Percentiles rank a stretch among this genome's conserved stretches.
phyloP scores from a whole-genome alignment of 2,797 vertebrate genomes.

The Megalops cyprinoides region DNA sequence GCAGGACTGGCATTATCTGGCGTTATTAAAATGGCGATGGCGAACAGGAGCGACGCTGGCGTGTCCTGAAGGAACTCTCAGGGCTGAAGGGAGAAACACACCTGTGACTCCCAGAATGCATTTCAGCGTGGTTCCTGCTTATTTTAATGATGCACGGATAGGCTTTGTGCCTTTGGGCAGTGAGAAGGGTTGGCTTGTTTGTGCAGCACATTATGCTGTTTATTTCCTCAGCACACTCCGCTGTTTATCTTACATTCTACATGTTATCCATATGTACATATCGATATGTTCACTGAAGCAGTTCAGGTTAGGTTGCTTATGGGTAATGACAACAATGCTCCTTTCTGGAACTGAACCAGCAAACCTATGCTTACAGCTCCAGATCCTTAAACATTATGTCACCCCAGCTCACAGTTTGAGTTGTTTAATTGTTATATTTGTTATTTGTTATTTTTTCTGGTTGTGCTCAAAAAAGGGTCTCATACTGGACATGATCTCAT shows the following conservation, averaged over 20 bases:
- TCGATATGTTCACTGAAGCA: background rate
- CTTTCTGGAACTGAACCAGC: background rate
- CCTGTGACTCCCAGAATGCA: slow-evolving; percentile 1
- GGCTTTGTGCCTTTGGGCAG: too few relatives aligned
- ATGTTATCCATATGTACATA: background rate
- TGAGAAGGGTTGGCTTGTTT: background rate
- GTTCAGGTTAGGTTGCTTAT: background rate
- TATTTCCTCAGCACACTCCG: background rate
- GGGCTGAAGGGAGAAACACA: background rate
- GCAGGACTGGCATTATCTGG: background rate
- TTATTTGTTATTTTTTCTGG: too few relatives aligned
- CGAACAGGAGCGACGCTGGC: background rate
- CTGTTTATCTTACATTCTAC: background rate
- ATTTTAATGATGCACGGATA: slow-evolving; percentile 11
- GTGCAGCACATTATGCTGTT: background rate
- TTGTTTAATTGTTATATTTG: too few relatives aligned
- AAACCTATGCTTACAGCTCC: background rate
- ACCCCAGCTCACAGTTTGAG: too few relatives aligned
- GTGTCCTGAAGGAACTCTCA: background rate
- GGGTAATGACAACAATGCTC: background rate
- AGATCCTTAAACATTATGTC: slow-evolving; percentile 25
- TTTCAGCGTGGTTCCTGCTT: background rate
- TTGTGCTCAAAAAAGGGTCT: too few relatives aligned
- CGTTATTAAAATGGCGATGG: background rate
- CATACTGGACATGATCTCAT: too few relatives aligned